Base-by-base conservation (phyloP, 1,140 invertebrate genomes). In the Atta cephalotes region DNA sequence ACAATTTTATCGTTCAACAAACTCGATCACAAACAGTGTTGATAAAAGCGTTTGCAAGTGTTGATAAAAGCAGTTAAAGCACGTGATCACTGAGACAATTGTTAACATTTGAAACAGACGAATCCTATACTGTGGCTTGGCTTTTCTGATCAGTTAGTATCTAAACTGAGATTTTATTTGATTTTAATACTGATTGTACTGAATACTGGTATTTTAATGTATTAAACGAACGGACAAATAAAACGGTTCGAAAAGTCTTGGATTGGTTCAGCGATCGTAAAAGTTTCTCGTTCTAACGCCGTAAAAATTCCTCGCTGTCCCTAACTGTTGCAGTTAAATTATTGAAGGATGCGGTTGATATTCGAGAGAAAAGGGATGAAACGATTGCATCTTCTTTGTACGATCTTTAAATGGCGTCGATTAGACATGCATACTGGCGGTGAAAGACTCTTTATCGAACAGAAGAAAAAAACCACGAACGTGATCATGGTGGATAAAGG, bases 1-100 rank as follows among this genome's bases (percentile, higher is more conserved):
- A 63, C 18, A 45, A 45, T 81, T 71, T 81, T 80, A 80, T 68
- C 25, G 45, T 80, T 35, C 45, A 39, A 81, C 51, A n/a, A n/a
- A n/a, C n/a, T 39, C 65, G 31, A 71, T 49, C 86, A 12, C 79
- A 87, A 70, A 63, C 65, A 72, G 82, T 82, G 89, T 90, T 92
- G 92, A 93, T 92, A 91, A 93, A 92, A 87, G 76, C 87, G 72
- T 91, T 92, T 91, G 92, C 88, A 77, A 90, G 74, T 89, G 74
- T 9, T 39, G 35, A 39, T 39, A 39, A 7, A 39, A 39, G 35
- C 35, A 39, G 6, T 25, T 65, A 35, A 66, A 63, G 72, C 14
- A 72, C 18, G 12, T 51, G 28, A 0, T n/a, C 25, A 16, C 4
- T 10, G 39, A 51, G 14, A 51, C 14, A 16, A 56, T 4, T 10